Conservation (phyloP, 2,113 vertebrate genomes). For the Rhinichthys klamathensis region DNA sequence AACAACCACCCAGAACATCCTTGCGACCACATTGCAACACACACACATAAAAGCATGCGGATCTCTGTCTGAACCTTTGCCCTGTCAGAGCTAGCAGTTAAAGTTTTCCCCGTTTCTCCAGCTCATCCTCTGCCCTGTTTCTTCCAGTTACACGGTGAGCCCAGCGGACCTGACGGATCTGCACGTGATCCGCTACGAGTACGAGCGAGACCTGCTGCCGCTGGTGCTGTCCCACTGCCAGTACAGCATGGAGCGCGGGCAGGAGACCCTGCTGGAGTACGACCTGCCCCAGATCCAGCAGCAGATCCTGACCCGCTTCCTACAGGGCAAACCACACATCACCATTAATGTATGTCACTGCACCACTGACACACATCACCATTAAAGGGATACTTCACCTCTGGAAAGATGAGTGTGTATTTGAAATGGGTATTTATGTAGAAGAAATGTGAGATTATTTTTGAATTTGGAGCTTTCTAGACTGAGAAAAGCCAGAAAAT, state of each 20-base stretch:
- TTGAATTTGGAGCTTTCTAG: too few relatives aligned
- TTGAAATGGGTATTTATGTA: too few relatives aligned
- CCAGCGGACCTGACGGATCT: slow-evolving; percentile 86
- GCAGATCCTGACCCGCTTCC: slow-evolving; percentile 84
- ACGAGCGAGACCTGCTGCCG: slow-evolving; percentile 86
- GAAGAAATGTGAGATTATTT: too few relatives aligned
- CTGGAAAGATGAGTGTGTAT: too few relatives aligned
- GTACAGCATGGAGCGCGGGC: slow-evolving; percentile 87
- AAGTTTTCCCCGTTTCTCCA: background rate
- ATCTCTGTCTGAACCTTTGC: too few relatives aligned
- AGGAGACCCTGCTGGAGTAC: slow-evolving; percentile 82
- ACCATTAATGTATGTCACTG: slow-evolving; percentile 73
- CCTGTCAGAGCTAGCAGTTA: too few relatives aligned
- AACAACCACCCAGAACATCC: too few relatives aligned
- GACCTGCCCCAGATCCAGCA: slow-evolving; percentile 90
- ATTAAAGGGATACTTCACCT: too few relatives aligned
- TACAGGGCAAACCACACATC: slow-evolving; percentile 90
- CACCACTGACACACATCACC: background rate
- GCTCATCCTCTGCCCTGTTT: background rate
- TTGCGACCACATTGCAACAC: too few relatives aligned
- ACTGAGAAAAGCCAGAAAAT: too few relatives aligned
- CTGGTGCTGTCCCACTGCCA: slow-evolving; percentile 92
- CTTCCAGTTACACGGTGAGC: slow-evolving; percentile 84
- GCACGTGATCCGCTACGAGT: slow-evolving; percentile 89
- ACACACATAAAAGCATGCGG: too few relatives aligned